Evolutionary conservation across 92 coral and sea anemone genomes (phyloP).

Genomic region (Bergia puertoricense): DNA sequence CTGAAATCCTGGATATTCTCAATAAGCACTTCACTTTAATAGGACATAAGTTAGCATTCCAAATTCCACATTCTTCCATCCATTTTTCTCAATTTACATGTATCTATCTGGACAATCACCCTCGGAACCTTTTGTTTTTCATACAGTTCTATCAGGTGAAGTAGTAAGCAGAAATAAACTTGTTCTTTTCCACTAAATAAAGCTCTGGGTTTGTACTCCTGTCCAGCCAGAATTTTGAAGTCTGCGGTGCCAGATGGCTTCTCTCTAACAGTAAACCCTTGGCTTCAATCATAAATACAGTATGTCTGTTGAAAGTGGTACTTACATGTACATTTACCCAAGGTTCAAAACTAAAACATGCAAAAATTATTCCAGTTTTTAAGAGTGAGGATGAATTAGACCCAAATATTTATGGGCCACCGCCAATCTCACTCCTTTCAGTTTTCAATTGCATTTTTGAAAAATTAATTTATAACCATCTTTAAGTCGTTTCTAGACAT

Average conservation of each 20-base stretch:
- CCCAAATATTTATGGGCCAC: constrained; percentile 45
- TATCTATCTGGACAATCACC: neutral
- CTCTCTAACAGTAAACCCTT: constrained; percentile 28
- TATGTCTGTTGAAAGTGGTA: constrained; percentile 37
- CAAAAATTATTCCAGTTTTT: constrained; percentile 46
- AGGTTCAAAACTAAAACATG: constrained; percentile 40
- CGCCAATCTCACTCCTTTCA: constrained; percentile 52
- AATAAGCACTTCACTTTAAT: constrained; percentile 49
- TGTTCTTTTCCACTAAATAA: constrained; percentile 45
- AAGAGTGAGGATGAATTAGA: constrained; percentile 44
- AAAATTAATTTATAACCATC: constrained; percentile 41
- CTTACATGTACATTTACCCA: constrained; percentile 1
- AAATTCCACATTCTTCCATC: constrained; percentile 29
- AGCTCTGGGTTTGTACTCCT: constrained; percentile 44
- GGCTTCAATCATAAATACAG: constrained; percentile 17
- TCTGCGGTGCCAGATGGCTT: constrained; percentile 14
- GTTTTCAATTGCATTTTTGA: constrained; percentile 51
- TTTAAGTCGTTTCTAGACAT: constrained; percentile 37
- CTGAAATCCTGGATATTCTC: constrained; percentile 41
- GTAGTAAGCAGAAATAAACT: constrained; percentile 19
- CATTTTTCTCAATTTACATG: neutral
- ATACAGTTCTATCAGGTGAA: constrained; percentile 30
- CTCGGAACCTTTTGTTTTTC: constrained; percentile 21
- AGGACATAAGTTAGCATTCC: constrained; percentile 40
- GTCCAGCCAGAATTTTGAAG: constrained; percentile 39